These are phyloP conservation scores for Liasis olivaceus DNA, from an alignment of 2,797 vertebrate species.

Conservation along the genomic window DNA sequence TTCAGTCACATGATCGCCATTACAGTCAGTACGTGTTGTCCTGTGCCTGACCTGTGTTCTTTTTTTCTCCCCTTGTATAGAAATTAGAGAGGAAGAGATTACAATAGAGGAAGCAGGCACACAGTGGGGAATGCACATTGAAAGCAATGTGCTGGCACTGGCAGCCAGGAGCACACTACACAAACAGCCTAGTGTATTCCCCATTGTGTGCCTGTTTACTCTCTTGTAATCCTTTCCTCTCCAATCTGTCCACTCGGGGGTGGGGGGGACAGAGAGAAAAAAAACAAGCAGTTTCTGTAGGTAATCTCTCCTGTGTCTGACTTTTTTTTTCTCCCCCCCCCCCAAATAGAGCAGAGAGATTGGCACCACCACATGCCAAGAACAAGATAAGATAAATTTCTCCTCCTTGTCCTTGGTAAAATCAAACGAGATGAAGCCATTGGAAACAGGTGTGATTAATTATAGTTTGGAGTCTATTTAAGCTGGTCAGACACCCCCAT, in stretches of 20 bases:
- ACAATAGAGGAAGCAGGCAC: not conserved
- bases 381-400: not conserved
- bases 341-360: not conserved
- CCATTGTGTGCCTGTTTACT: not conserved
- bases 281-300: not conserved
- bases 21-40: not conserved
- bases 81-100: not conserved
- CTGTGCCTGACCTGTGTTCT: not conserved
- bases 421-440: not conserved
- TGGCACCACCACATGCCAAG: too few relatives aligned
- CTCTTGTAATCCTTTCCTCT: not conserved
- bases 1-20: not conserved
- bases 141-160: not conserved
- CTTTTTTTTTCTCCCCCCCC: not conserved
- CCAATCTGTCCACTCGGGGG: not conserved
- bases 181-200: not conserved
- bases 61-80: not conserved
- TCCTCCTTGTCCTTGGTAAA: not conserved
- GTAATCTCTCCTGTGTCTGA: not conserved
- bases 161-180: not conserved
- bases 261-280: not conserved
- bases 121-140: not conserved
- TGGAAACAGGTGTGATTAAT: not conserved
- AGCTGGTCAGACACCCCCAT: not conserved
- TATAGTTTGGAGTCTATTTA: not conserved